Conservation (phyloP, 1,140 invertebrate species). For the Zaprionus vittiger region DNA sequence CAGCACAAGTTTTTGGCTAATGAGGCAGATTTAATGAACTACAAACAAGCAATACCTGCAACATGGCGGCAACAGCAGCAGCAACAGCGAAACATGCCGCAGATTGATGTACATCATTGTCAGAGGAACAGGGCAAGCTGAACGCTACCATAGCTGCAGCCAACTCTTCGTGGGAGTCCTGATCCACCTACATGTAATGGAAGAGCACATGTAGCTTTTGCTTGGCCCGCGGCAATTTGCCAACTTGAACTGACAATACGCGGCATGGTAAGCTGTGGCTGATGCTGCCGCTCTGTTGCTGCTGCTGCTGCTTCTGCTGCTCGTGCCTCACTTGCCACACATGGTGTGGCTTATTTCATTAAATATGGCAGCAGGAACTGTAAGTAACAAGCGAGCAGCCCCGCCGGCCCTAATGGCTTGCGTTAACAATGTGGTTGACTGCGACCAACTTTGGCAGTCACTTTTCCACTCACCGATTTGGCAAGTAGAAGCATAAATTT, state of each 20-base stretch:
- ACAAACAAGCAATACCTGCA: conserved; percentile 63
- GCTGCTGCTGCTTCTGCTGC: background rate
- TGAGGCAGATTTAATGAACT: conserved; percentile 72
- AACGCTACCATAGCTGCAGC: background rate
- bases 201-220: conserved; percentile 27
- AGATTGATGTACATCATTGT: conserved; percentile 54
- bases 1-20: conserved; percentile 60
- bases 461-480: conserved; percentile 1
- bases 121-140: background rate
- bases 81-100: conserved; percentile 22
- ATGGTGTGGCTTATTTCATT: conserved; percentile 63
- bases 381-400: conserved; percentile 53
- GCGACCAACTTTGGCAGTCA: conserved; percentile 45
- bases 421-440: conserved; percentile 66
- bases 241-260: conserved; percentile 37
- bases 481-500: conserved; percentile 8
- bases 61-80: conserved; percentile 12
- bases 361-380: conserved; percentile 56
- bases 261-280: background rate
- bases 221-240: conserved; percentile 56
- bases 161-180: background rate
- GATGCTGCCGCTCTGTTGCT: no score
- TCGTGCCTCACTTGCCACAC: conserved; percentile 24
- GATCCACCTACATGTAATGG: conserved; percentile 6
- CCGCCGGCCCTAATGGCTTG: conserved; percentile 56